Conservation (phyloP, 1,140 invertebrate genomes). For the Ptiloglossa arizonensis region DNA sequence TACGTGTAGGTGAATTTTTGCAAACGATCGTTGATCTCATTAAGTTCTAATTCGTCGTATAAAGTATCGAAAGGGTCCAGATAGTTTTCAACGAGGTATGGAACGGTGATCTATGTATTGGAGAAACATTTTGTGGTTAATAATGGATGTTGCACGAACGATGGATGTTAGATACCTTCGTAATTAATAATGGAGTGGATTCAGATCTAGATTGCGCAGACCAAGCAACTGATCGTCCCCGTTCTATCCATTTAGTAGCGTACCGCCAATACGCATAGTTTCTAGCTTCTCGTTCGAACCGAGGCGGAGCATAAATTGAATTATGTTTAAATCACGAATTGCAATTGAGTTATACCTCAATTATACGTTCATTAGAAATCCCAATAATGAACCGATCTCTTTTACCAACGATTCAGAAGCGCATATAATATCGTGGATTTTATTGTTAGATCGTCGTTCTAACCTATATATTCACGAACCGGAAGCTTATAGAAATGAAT, state of each 20-base stretch:
- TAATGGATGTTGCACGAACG: conserved; percentile 25
- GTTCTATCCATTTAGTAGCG: conserved; percentile 14
- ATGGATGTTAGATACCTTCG: conserved; percentile 31
- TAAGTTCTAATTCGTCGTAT: too few species aligned
- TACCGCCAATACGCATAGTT: conserved; percentile 1
- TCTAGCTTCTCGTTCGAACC: conserved; percentile 14
- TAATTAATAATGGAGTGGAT: conserved; percentile 47
- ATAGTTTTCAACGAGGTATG: too few species aligned
- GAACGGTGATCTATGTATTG: background rate
- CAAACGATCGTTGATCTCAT: too few species aligned
- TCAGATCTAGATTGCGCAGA: conserved; percentile 23
- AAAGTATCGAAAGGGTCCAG: too few species aligned
- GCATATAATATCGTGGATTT: too few species aligned
- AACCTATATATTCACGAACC: too few species aligned
- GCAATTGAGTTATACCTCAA: background rate
- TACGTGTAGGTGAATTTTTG: too few species aligned
- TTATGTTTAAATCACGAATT: conserved; percentile 7
- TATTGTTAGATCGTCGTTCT: too few species aligned
- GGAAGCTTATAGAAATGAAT: too few species aligned
- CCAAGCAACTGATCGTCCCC: conserved; percentile 27
- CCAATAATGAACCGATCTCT: background rate
- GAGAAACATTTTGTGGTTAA: background rate
- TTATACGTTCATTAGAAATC: background rate
- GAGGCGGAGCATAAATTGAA: background rate
- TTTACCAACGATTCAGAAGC: too few species aligned